Conservation (phyloP, 2,888 invertebrate genomes). For the Noctua fimbriata region DNA sequence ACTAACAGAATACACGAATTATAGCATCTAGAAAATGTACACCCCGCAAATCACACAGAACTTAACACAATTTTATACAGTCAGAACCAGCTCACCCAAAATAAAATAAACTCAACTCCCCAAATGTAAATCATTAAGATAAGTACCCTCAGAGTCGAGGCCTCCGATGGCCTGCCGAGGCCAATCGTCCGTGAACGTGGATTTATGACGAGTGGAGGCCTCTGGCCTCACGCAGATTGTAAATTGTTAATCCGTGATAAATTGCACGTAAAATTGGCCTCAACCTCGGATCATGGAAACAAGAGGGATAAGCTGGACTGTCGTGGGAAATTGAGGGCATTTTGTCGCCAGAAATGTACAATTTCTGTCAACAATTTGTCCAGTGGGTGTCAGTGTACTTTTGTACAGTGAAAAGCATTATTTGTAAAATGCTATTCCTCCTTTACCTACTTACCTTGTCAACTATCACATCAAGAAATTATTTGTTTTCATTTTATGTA, state of each 20-base stretch:
- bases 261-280: constrained; percentile 65
- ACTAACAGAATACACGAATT: not conserved
- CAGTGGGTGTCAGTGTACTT: not conserved
- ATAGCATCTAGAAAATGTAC: not conserved
- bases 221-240: constrained; percentile 62
- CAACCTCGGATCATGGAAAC: constrained; percentile 36
- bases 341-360: too few species aligned
- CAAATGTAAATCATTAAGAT: constrained; percentile 64
- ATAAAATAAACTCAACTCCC: constrained; percentile 40
- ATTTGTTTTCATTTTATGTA: too few species aligned
- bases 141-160: constrained; percentile 45
- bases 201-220: constrained; percentile 66
- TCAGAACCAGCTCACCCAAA: not conserved
- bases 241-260: constrained; percentile 68
- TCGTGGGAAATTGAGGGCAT: not conserved
- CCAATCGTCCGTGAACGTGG: constrained; percentile 59
- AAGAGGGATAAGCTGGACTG: constrained; percentile 28
- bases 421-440: too few species aligned
- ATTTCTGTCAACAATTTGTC: not conserved
- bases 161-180: constrained; percentile 39
- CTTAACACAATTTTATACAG: not conserved
- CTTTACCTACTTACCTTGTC: too few species aligned
- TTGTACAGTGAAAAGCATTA: not conserved
- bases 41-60: not conserved
- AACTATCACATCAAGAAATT: too few species aligned